Conservation (phyloP, 2,888 invertebrate species). For the Flexamia atlantica region DNA sequence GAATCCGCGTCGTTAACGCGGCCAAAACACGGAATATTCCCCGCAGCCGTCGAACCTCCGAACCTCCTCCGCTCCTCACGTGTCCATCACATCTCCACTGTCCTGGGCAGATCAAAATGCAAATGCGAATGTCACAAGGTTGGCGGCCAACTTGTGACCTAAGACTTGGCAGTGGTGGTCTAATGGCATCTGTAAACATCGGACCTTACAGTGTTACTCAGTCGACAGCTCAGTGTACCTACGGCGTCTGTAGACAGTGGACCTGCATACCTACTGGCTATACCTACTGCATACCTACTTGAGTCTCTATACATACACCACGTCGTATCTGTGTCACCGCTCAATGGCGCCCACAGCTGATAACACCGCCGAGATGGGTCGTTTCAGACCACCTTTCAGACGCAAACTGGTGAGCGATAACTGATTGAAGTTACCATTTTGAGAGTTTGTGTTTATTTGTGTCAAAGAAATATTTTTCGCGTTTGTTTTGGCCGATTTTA, state of each 20-base stretch:
- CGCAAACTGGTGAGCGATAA: conserved; percentile 10
- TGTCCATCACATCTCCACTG: neutral
- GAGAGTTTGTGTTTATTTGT: too few relatives aligned
- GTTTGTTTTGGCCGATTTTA: too few relatives aligned
- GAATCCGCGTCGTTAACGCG: neutral
- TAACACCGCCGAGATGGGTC: neutral
- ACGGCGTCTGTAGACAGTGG: neutral
- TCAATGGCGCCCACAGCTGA: neutral
- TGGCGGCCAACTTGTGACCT: conserved; percentile 20
- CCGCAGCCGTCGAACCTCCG: neutral
- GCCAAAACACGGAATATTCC: neutral
- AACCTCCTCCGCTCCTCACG: neutral
- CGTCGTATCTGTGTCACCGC: neutral
- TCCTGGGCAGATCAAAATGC: neutral
- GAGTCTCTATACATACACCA: neutral
- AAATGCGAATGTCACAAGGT: conserved; percentile 17
- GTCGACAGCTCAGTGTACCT: neutral
- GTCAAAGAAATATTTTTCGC: too few relatives aligned
- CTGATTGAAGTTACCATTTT: too few relatives aligned
- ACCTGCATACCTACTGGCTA: neutral
- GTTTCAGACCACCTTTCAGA: neutral
- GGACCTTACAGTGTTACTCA: conserved; percentile 3
- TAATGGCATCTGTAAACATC: conserved; percentile 36
- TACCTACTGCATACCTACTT: neutral
- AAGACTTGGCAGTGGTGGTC: conserved; percentile 9